Base-by-base conservation (phyloP, 2,888 invertebrate genomes). In the Rhabditoides inermis region DNA sequence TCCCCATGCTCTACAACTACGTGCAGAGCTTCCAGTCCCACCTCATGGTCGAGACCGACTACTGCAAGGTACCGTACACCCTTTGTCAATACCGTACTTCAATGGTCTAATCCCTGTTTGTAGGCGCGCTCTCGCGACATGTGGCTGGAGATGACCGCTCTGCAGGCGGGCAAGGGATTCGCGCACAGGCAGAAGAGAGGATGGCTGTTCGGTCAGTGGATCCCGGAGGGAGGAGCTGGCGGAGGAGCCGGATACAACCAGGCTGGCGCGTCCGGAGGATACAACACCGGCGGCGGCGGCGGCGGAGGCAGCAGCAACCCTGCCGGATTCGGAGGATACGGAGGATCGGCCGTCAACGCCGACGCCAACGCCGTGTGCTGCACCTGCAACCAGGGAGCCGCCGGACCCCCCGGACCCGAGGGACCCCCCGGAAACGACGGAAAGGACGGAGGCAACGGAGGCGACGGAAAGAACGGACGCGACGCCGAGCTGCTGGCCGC, bases 61-160 rank as follows among this genome's bases (percentile, higher is more conserved):
- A 71, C 41, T 70, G 70, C 61, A 65, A 69, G 63, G 67, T 67
- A 45, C 37, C 41, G 27, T 35, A 40, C 27, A 37, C 25, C 41
- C 27, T 7, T 36, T 32, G 27, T 40, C 40, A n/a, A n/a, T n/a
- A n/a, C n/a, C n/a, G n/a, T n/a, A n/a, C n/a, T n/a, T n/a, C n/a
- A n/a, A n/a, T n/a, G n/a, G n/a, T n/a, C n/a, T n/a, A n/a, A n/a
- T n/a, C n/a, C n/a, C n/a, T n/a, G n/a, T n/a, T 48, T 58, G 2
- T 47, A 67, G 67, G 64, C 68, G 45, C 63, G 68, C 26, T 64
- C 68, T 49, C 64, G 68, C 48, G 68, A 68, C 41, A 68, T 68
- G 68, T 68, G 68, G 68, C 63, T 68, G 45, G 68, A 68, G 60
- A 68, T 68, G 68, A 66, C 66, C n/a, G 68, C 66, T 28, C 63